phyloP scores from a whole-genome alignment of 2,113 vertebrate species.

The Helogale parvula region DNA sequence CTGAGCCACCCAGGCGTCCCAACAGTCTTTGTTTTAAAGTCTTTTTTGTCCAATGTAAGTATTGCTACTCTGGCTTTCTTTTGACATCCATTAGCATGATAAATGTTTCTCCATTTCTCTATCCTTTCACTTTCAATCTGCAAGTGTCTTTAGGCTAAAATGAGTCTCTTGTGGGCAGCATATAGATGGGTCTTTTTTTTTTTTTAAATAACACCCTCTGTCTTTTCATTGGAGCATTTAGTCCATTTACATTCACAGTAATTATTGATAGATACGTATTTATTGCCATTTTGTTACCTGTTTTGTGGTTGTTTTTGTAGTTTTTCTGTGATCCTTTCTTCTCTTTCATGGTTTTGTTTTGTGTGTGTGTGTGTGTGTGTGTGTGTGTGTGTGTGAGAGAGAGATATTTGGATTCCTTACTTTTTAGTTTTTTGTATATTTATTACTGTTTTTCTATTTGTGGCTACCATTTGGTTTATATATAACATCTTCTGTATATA shows the following conservation, averaged over 20 bases:
- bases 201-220: neutral
- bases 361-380: no score
- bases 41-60: no score
- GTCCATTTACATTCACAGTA: neutral
- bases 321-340: neutral
- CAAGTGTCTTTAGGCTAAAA: neutral
- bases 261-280: neutral
- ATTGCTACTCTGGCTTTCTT: no score
- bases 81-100: no score
- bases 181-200: neutral
- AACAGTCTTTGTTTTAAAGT: no score
- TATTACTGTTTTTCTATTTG: neutral
- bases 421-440: neutral
- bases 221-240: neutral
- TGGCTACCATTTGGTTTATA: neutral
- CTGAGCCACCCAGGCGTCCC: no score
- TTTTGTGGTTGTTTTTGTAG: neutral
- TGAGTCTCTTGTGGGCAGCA: neutral
- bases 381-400: no score
- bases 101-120: neutral
- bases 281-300: neutral
- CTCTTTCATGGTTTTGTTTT: neutral
- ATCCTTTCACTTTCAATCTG: neutral
- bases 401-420: neutral
- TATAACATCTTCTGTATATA: neutral